Evolutionary conservation across 2,797 vertebrate species (phyloP).

Genomic region (Tarsius wallacei): DNA sequence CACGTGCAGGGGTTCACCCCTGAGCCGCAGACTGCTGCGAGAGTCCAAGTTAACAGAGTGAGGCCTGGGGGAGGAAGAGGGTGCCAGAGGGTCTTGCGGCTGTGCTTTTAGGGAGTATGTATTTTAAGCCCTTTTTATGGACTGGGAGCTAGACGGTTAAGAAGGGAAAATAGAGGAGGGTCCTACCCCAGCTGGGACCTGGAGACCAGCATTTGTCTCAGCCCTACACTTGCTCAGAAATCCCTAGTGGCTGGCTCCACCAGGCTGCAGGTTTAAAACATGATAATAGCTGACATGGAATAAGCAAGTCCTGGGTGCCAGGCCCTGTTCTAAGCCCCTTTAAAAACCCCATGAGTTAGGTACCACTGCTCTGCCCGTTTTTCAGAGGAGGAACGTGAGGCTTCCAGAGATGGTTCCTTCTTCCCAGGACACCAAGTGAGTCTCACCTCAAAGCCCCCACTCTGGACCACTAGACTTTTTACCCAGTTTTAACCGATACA

Average conservation of each 20-base stretch:
- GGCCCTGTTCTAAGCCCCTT: neutral
- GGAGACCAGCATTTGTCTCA: neutral
- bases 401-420: neutral
- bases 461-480: conserved; percentile 34
- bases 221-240: neutral
- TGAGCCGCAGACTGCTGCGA: neutral
- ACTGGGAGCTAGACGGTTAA: neutral
- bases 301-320: neutral
- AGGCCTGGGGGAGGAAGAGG: too few relatives aligned
- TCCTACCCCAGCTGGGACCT: neutral
- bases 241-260: neutral
- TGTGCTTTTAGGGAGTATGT: neutral
- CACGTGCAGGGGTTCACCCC: neutral
- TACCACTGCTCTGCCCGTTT: neutral
- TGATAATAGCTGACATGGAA: neutral
- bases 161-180: neutral
- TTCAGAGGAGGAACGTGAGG: neutral
- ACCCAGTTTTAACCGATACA: neutral
- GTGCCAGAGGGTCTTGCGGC: neutral
- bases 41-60: neutral
- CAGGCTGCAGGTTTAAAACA: conserved; percentile 5
- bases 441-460: neutral
- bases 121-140: neutral
- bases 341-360: neutral
- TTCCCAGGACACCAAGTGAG: neutral